Base-by-base conservation (phyloP, 2,113 vertebrate species). In the Platysteira castanea region DNA sequence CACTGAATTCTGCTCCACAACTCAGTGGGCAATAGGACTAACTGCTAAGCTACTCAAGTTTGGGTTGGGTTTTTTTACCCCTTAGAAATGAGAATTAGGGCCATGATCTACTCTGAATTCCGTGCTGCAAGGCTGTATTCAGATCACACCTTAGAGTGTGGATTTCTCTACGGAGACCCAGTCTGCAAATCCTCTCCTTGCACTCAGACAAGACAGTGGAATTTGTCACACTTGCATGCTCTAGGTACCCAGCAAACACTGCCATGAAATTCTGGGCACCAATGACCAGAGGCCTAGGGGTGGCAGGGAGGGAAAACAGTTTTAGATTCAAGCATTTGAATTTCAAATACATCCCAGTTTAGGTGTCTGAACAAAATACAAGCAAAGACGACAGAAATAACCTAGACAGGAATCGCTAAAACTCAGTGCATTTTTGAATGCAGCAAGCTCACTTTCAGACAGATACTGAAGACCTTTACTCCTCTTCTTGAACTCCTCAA, bases 121-220 rank as follows among this genome's bases (percentile, higher is more conserved):
- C 16, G 2, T 24, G 17, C 46, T 81, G 39, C 59, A 78, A 70
- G 42, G 52, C 52, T 91, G 18, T 21, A 20, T 52, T 69, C 56
- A 42, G n/a, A 59, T 42, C 33, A 33, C 24, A 70, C 33, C 21
- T 69, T 20, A 47, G 1, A 42, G 21, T 1, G 0, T 11, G n/a
- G 9, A 30, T n/a, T 80, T 42, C n/a, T 73, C 71, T n/a, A 23
- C 31, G 33, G 22, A 46, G n/a, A 23, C 5, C 9, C 77, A 54
- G 31, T 7, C 56, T 70, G 46, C 60, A 68, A 54, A 90, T 24
- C 52, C 30, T 56, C 22, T 39, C 2, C 50, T 69, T 22, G 7
- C 41, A 12, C 37, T 69, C 50, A 35, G 63, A 18, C 9, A 47
- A 28, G 78, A 20, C 2, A 54, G 65, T 4, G 12, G n/a, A 23